Base-by-base conservation (phyloP, 2,797 vertebrate genomes). In the Diceros bicornis region DNA sequence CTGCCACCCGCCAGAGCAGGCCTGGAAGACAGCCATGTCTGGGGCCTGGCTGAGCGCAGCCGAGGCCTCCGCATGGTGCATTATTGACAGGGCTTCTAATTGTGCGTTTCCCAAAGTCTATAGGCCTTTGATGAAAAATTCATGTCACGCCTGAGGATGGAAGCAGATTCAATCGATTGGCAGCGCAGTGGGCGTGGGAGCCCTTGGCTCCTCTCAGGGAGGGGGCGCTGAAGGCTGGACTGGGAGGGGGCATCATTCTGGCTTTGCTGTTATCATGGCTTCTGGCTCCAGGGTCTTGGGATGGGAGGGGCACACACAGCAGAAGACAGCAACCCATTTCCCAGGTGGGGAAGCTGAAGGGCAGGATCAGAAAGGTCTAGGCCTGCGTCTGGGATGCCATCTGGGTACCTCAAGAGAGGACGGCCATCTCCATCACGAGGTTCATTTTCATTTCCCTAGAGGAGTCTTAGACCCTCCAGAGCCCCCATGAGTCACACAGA, bases 101-200 rank as follows among this genome's bases (percentile, higher is more conserved):
- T 98, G 98, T 93, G 34, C 0, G 1, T 97, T 98, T 98, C 97
- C 97, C 96, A 98, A 97, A 98, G 97, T 98, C 97, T 92, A 93
- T 69, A 25, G 5, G 89, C 97, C 93, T 98, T 97, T 98, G 98
- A 98, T 98, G 96, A 98, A 99, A 99, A 98, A 98, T 98, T 98
- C 98, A 98, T 98, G 97, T 91, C 86, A 21, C 0, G 8, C 95
- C 91, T 0, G 41, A 83, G 82, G 97, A 74, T 61, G 82, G 6
- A 32, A 97, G 95, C 83, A 62, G 93, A 83, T 89, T 62, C 85
- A 1, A 95, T 98, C 96, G 88, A 97, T 97, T 14, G 64, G 91
- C 57, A 1, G 6, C 34, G 1, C 20, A 20, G 93, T 27, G 1
- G 78, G 4, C 0, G 0, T 3, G 11, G 85, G 82, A 90, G 81